A percentile compares a stretch with the other conserved stretches of the same genome.
These are phyloP conservation scores for Drepana falcataria DNA, from an alignment of 2,888 invertebrate genomes.

Conservation along the genomic window DNA sequence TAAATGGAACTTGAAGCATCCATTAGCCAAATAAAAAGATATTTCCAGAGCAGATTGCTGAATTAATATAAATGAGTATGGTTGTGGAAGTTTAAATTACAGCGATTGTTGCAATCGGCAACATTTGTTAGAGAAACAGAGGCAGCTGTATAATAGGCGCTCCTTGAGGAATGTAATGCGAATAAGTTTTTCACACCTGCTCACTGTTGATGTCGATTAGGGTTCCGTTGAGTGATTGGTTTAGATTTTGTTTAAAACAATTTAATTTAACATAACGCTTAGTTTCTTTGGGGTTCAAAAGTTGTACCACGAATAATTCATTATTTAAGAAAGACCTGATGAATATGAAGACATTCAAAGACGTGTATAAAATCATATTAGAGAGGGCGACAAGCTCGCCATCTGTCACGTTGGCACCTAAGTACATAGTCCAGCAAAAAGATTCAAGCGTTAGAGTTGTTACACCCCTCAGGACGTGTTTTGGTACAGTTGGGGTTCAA, in stretches of 20 bases:
- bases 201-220: constrained; percentile 37
- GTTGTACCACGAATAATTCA: too few relatives aligned
- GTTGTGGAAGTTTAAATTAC: constrained; percentile 47
- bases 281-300: too few relatives aligned
- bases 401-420: too few relatives aligned
- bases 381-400: too few relatives aligned
- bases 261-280: neutral
- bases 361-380: too few relatives aligned
- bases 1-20: constrained; percentile 5
- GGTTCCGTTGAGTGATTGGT: constrained; percentile 13
- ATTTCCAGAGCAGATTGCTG: constrained; percentile 25
- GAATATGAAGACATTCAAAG: too few relatives aligned
- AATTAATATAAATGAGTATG: constrained; percentile 34
- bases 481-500: too few relatives aligned
- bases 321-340: too few relatives aligned
- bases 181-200: constrained; percentile 56
- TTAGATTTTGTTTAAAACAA: neutral
- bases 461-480: too few relatives aligned
- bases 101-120: constrained; percentile 48
- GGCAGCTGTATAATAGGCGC: constrained; percentile 46
- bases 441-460: too few relatives aligned
- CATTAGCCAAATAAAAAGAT: constrained; percentile 13
- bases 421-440: too few relatives aligned
- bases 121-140: constrained; percentile 42
- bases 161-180: constrained; percentile 42